Evolutionary conservation across 2,888 invertebrate genomes (phyloP).

Genomic region (Thecophora atra): DNA sequence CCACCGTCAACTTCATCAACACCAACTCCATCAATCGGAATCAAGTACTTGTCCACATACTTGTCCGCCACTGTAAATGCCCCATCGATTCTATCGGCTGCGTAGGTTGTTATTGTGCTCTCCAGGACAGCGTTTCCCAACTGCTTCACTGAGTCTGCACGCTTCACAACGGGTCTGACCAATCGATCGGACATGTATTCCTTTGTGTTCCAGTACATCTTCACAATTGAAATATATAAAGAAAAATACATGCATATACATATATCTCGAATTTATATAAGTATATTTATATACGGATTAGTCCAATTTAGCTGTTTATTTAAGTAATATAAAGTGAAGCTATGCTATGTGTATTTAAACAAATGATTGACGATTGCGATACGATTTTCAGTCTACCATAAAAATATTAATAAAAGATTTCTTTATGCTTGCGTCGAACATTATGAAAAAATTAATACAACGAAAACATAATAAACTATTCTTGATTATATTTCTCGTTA

Average conservation of each 20-base stretch:
- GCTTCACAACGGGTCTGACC: conserved; percentile 75
- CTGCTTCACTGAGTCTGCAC: conserved; percentile 85
- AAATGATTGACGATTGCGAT: too few species aligned
- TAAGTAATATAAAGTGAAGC: too few species aligned
- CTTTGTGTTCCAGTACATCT: conserved; percentile 84
- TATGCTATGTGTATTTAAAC: too few species aligned
- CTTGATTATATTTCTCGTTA: too few species aligned
- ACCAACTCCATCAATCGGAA: conserved; percentile 71
- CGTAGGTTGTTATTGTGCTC: conserved; percentile 76
- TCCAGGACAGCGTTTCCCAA: conserved; percentile 76
- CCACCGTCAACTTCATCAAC: conserved; percentile 68
- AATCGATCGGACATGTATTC: conserved; percentile 76
- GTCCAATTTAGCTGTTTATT: too few species aligned
- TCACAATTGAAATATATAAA: conserved; percentile 52
- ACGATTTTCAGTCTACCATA: too few species aligned
- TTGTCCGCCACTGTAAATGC: conserved; percentile 81
- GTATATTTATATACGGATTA: too few species aligned
- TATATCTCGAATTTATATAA: too few species aligned
- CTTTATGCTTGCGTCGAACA: too few species aligned
- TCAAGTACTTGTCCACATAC: conserved; percentile 83
- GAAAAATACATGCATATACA: too few species aligned
- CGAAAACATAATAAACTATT: background rate
- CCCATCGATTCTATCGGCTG: conserved; percentile 78
- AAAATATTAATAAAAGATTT: too few species aligned
- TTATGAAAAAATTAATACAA: too few species aligned